Evolutionary conservation across 1,140 invertebrate species (phyloP).

Genomic region (Drosophila nebulosa): DNA sequence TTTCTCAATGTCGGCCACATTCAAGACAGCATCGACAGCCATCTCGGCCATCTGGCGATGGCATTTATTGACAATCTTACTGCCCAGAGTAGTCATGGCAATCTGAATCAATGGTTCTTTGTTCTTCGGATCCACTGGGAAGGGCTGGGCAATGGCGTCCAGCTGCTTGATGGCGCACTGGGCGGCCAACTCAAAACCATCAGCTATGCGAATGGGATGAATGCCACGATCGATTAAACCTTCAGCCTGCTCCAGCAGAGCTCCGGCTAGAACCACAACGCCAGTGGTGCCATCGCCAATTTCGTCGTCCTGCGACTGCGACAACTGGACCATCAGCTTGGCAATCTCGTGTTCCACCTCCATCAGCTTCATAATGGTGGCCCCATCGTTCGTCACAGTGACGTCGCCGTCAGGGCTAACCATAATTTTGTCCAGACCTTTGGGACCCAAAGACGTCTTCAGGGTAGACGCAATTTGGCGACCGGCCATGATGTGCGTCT

Average conservation of each 20-base stretch:
- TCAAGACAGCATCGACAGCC: constrained; percentile 94
- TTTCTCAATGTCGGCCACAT: constrained; percentile 89
- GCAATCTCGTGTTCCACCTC: constrained; percentile 99
- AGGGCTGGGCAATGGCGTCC: constrained; percentile 93
- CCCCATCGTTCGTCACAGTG: constrained; percentile 99
- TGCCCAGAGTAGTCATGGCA: constrained; percentile 99
- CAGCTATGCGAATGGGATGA: constrained; percentile 99
- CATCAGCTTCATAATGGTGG: constrained; percentile 99
- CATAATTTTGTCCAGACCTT: constrained; percentile 98
- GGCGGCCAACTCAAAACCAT: constrained; percentile 99
- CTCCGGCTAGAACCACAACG: constrained; percentile 93
- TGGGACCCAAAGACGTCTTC: constrained; percentile 97
- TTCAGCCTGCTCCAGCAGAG: constrained; percentile 97
- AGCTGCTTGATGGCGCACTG: constrained; percentile 93
- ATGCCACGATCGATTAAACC: constrained; percentile 96
- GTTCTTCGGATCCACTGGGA: constrained; percentile 91
- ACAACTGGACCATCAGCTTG: constrained; percentile 98
- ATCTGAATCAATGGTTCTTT: constrained; percentile 95
- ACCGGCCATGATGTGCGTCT: constrained; percentile 98
- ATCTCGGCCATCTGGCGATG: constrained; percentile 99
- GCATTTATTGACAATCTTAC: constrained; percentile 97
- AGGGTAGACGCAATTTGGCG: constrained; percentile 94
- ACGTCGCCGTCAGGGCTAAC: constrained; percentile 98
- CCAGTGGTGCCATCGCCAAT: constrained; percentile 99
- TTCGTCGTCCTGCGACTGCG: constrained; percentile 99